These are phyloP conservation scores for Chirona hameri DNA, from an alignment of 2,888 invertebrate genomes.

Conservation along the genomic window DNA sequence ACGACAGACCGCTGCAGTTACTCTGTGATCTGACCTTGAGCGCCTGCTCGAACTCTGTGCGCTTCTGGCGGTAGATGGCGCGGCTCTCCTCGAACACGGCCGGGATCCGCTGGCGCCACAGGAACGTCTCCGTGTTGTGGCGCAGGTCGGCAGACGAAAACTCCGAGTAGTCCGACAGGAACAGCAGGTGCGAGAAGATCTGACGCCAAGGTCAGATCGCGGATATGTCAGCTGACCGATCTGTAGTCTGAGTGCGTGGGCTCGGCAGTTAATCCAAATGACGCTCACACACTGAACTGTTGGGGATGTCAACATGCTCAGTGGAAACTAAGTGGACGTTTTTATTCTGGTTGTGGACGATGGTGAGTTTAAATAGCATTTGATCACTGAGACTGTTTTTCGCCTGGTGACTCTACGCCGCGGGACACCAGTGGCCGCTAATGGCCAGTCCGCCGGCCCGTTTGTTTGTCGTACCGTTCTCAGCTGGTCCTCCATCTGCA, in stretches of 20 bases:
- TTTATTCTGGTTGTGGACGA: no score
- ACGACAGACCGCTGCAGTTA: no score
- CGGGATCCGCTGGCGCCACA: conserved; percentile 80
- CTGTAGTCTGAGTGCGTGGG: no score
- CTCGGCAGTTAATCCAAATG: no score
- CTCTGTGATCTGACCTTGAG: conserved; percentile 60
- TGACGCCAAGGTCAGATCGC: not conserved
- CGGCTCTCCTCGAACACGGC: conserved; percentile 78
- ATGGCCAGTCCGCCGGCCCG: conserved; percentile 31
- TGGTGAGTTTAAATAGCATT: no score
- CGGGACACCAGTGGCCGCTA: no score
- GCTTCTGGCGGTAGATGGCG: conserved; percentile 73
- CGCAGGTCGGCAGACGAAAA: conserved; percentile 82
- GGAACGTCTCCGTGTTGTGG: conserved; percentile 79
- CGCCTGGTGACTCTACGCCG: no score
- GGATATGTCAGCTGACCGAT: no score
- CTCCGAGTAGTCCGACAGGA: conserved; percentile 75
- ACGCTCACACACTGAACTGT: no score
- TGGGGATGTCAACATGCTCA: no score
- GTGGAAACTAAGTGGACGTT: no score
- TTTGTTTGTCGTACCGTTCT: conserved; percentile 47
- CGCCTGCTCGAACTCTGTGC: conserved; percentile 76
- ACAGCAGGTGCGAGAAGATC: conserved; percentile 45
- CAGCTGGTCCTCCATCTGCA: conserved; percentile 72
- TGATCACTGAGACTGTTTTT: no score